Evolutionary conservation across 2,888 invertebrate genomes (phyloP).

Genomic region (Leptarthrus brevirostris): DNA sequence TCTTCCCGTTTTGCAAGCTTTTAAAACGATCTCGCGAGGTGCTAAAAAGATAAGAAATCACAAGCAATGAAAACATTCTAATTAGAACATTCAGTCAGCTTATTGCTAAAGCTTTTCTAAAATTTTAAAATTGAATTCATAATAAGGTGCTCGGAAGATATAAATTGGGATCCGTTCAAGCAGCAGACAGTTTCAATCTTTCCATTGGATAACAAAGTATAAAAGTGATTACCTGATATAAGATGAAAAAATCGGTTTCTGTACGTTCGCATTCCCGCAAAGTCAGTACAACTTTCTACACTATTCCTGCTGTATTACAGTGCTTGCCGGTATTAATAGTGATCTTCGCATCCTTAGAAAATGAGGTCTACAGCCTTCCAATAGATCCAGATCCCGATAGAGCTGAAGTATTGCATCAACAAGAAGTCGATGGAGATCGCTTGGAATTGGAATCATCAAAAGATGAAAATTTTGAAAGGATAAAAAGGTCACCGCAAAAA

Average conservation of each 20-base stretch:
- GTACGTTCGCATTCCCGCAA: not conserved
- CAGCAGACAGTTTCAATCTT: slow-evolving; percentile 4
- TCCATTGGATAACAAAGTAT: not conserved
- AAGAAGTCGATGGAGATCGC: not conserved
- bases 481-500: slow-evolving; percentile 31
- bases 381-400: not conserved
- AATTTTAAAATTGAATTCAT: not conserved
- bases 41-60: slow-evolving; percentile 31
- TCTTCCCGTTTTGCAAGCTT: not conserved
- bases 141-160: slow-evolving; percentile 1
- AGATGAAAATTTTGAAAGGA: slow-evolving; percentile 3
- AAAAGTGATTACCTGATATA: not conserved
- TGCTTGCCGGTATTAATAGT: slow-evolving; percentile 11
- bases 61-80: slow-evolving; percentile 28
- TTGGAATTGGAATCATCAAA: not conserved
- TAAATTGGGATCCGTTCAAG: not conserved
- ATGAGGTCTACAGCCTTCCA: not conserved
- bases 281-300: not conserved
- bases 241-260: slow-evolving; percentile 26
- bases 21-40: not conserved
- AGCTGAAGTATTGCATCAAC: not conserved
- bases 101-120: not conserved
- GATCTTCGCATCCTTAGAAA: not conserved
- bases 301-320: slow-evolving; percentile 6
- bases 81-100: slow-evolving; percentile 39